Conservation (phyloP, 2,797 vertebrate species). For the Clangula hyemalis region DNA sequence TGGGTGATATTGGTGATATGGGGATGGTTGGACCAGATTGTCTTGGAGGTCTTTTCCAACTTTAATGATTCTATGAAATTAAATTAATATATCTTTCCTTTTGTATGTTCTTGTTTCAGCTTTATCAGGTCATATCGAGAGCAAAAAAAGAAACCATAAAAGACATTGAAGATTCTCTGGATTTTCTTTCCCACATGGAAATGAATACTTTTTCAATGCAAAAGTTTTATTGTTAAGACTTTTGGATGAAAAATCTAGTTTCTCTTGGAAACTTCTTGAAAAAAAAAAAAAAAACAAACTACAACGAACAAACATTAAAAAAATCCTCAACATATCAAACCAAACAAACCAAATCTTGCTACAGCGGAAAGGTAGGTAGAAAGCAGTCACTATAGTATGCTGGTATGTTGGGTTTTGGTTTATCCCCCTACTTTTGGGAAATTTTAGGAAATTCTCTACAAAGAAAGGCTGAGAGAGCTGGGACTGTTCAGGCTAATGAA, state of each 20-base stretch:
- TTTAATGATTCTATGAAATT: not conserved
- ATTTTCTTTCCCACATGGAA: not conserved
- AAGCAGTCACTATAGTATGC: not conserved
- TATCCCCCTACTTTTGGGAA: not conserved
- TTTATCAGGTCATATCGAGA: not conserved
- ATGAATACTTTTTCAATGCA: not conserved
- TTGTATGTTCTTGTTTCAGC: not conserved
- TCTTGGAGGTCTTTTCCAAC: too few relatives aligned
- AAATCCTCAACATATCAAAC: too few relatives aligned
- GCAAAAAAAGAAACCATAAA: not conserved
- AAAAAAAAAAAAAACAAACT: not conserved
- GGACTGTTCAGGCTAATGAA: too few relatives aligned
- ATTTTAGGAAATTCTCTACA: not conserved
- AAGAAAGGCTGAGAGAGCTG: too few relatives aligned
- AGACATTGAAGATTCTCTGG: not conserved
- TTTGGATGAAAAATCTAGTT: not conserved
- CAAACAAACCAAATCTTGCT: not conserved
- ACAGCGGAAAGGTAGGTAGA: not conserved
- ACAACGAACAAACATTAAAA: too few relatives aligned
- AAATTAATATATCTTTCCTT: not conserved
- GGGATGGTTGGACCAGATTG: too few relatives aligned
- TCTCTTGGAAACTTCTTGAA: not conserved
- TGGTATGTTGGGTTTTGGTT: not conserved
- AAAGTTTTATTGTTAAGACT: not conserved
- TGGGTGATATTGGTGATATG: too few relatives aligned